Percentiles rank a stretch among this genome's conserved stretches.
These are phyloP conservation scores for Boulengeromyrus knoepffleri DNA, from an alignment of 2,113 vertebrate species.

Conservation along the genomic window DNA sequence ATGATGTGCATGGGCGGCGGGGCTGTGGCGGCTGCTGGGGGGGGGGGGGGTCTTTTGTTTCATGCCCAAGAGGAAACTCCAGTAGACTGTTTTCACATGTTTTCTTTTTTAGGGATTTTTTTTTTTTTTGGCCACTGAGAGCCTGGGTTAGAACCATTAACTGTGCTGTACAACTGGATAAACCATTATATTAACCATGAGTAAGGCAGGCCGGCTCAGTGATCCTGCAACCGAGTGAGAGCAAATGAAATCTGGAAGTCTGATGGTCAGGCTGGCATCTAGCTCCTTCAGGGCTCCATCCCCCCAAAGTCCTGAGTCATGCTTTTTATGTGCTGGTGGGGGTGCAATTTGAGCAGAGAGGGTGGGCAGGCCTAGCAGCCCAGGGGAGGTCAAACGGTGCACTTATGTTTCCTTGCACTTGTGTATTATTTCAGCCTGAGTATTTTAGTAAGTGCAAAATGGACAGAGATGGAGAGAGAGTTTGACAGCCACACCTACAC, in stretches of 20 bases:
- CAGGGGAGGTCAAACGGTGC: not conserved
- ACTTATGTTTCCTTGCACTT: not conserved
- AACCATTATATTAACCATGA: not conserved
- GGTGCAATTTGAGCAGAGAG: not conserved
- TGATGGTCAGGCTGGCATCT: not conserved
- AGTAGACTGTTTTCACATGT: not conserved
- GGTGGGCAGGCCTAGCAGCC: not conserved
- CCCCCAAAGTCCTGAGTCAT: not conserved
- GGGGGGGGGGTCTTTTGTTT: not conserved
- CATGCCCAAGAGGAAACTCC: not conserved
- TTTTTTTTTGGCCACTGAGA: not conserved
- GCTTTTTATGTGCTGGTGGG: not conserved
- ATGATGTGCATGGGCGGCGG: not conserved
- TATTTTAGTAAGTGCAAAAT: not conserved
- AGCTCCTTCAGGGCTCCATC: not conserved
- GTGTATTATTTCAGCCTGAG: not conserved
- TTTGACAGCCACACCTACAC: not conserved
- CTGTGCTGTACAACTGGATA: not conserved
- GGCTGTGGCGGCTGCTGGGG: not conserved
- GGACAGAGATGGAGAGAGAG: not conserved
- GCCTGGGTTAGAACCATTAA: not conserved
- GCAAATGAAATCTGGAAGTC: not conserved
- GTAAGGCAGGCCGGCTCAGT: not conserved
- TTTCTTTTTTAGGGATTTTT: not conserved
- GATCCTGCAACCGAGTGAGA: not conserved